Evolutionary conservation across 2,113 vertebrate genomes (phyloP), one percentile per base, ranked within the genome.

Genomic region (Eulemur rufifrons): DNA sequence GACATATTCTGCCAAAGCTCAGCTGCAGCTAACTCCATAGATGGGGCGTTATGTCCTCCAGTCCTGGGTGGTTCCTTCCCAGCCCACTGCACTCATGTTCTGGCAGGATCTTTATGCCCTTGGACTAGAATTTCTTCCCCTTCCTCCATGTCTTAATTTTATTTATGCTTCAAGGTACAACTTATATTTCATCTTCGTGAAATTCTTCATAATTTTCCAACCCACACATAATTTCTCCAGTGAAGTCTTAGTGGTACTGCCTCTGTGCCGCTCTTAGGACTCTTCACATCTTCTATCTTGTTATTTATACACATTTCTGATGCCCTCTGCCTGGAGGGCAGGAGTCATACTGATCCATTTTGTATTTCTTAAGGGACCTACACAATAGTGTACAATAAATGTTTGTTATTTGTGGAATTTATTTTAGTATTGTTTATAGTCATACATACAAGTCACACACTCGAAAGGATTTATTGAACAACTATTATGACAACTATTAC

Each of bases 301-400:
- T 87, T 77, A 82, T 94, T 87, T 94, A 86, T 32, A 89, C 13
- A 64, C 47, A 86, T 78, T 82, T 95, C 94, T 94, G 59, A 94
- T 85, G 77, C 61, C 80, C 78, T 89, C 93, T 85, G 71, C 81
- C 93, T 92, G 21, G 32, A 96, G 66, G 84, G 32, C 64, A 96
- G 74, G 94, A 92, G 82, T 94, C 88, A 74, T 82, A 39, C 66
- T 88, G 78, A 89, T 96, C 59, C 76, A 84, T 76, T 95, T 81
- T 97, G 94, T 96, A 73, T 90, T 91, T 97, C 86, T 56, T 63
- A 94, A 96, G 66, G 61, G 59, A 86, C 82, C 17, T 63, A 69
- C 66, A 94, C 77, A 91, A 68, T 54, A 54, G 82, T 86, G 85
- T 97, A 97, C 52, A 95, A 94, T 94, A 96, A 95, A 94, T 77